Evolutionary conservation across 2,797 vertebrate genomes (phyloP).

Genomic region (Buphagus erythrorhynchus): DNA sequence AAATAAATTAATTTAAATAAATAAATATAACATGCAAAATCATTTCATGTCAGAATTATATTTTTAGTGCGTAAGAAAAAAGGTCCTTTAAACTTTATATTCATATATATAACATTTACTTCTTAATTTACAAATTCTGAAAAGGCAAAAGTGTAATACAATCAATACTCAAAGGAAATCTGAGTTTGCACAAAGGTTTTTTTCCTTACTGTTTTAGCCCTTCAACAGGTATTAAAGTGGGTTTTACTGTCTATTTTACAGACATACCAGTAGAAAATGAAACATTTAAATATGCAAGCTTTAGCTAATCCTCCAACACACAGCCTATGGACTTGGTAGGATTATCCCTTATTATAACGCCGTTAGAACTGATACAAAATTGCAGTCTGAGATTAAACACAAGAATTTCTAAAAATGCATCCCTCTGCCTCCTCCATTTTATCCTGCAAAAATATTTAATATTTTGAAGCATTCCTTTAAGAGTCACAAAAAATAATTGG

Average conservation of each 20-base stretch:
- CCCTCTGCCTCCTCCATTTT: background rate
- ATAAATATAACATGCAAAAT: background rate
- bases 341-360: constrained; percentile 72
- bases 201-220: background rate
- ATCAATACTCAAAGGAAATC: background rate
- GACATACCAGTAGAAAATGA: constrained; percentile 63
- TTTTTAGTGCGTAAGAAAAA: background rate
- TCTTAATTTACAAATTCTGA: background rate
- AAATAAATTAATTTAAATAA: background rate
- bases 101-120: background rate
- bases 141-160: background rate
- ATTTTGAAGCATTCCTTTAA: background rate
- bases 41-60: background rate
- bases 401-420: constrained; percentile 42
- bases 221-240: constrained; percentile 73
- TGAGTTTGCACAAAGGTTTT: background rate
- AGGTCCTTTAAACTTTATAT: background rate
- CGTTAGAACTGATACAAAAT: constrained; percentile 67
- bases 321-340: constrained; percentile 68
- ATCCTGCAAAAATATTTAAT: background rate
- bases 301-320: constrained; percentile 70
- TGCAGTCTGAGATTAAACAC: constrained; percentile 60
- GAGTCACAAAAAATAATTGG: background rate
- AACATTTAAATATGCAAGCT: constrained; percentile 73
- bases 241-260: constrained; percentile 64